Percentiles rank a stretch among this genome's conserved stretches.
These are phyloP conservation scores for Danio kyathit DNA, from an alignment of 2,797 vertebrate genomes.

Conservation along the genomic window DNA sequence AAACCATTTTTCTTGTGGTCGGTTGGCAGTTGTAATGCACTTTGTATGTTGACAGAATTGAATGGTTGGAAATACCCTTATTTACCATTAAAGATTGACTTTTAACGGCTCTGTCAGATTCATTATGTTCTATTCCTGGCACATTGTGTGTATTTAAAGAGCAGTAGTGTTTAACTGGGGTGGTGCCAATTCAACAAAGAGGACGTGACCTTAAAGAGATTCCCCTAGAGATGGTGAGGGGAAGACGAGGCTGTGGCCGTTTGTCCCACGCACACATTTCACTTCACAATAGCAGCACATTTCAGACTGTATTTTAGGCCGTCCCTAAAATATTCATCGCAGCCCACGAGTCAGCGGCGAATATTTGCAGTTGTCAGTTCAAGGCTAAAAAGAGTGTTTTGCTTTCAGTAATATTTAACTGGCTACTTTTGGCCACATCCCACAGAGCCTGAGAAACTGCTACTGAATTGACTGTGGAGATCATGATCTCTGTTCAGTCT, in stretches of 20 bases:
- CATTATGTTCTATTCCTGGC: slow-evolving; percentile 59
- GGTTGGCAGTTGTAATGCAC: slow-evolving; percentile 71
- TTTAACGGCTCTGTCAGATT: slow-evolving; percentile 35
- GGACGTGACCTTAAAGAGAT: slow-evolving; percentile 41
- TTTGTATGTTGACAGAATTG: slow-evolving; percentile 70
- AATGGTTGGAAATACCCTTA: slow-evolving; percentile 60
- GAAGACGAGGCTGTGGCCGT: not conserved
- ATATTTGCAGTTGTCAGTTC: slow-evolving; percentile 56
- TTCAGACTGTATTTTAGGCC: slow-evolving; percentile 63
- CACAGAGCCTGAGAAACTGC: slow-evolving; percentile 21
- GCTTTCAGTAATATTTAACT: slow-evolving; percentile 78
- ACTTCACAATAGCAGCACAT: slow-evolving; percentile 23
- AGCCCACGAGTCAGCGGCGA: slow-evolving; percentile 58
- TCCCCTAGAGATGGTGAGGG: slow-evolving; percentile 16
- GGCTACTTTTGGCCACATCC: slow-evolving; percentile 58
- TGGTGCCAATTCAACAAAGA: slow-evolving; percentile 40
- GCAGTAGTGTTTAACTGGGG: slow-evolving; percentile 51
- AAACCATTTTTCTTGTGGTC: slow-evolving; percentile 5
- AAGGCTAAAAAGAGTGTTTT: slow-evolving; percentile 68
- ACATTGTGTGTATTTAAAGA: slow-evolving; percentile 65
- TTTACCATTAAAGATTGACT: slow-evolving; percentile 70
- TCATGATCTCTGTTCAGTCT: slow-evolving; percentile 3
- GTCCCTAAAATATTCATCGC: slow-evolving; percentile 1
- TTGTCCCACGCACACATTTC: not conserved
- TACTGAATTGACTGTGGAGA: not conserved